Base-by-base conservation (phyloP, 2,113 vertebrate genomes). In the Heteronetta atricapilla region DNA sequence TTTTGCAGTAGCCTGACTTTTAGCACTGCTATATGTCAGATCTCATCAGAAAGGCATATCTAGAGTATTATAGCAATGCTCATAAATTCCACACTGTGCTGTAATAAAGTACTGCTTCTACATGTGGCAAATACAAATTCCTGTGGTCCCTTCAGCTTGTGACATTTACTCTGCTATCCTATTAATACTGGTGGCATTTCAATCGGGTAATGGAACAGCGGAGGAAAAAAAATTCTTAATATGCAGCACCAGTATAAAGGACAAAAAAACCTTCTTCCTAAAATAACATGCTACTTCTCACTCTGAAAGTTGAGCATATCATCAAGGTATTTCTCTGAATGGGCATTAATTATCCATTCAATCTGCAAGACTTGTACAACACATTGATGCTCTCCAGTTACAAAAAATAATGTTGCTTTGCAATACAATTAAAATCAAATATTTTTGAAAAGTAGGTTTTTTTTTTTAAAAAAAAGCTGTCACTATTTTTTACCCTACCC, bases 101-200 rank as follows among this genome's bases (percentile, higher is more conserved):
- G 58, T 66, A 95, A 91, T 95, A 95, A 92, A 92, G 82, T 34
- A 64, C 14, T 13, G 85, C 92, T 86, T 83, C 88, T 82, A 87
- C 78, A 88, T 86, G 80, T 88, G 78, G 93, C 92, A 95, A 93
- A 86, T 85, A 76, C 62, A 81, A 88, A 70, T 84, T 92, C 69
- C 76, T 86, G 72, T 67, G 70, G 84, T 91, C 81, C 89, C 66
- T 85, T 95, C 73, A 91, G 62, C 55, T 55, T 29, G 18, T 91
- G 89, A 86, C 76, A 97, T 87, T 95, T 93, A 94, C 84, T 85
- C 66, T 93, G 70, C 74, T 60, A 75, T 78, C 56, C 62, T 81
- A 63, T 91, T 93, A 92, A 82, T 81, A 94, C 64, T 87, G 85
- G 64, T 80, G 78, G 69, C 85, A 95, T 96, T 96, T 96, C 69